Base-by-base conservation (phyloP, 2,888 invertebrate species). In the Eilema depressum region DNA sequence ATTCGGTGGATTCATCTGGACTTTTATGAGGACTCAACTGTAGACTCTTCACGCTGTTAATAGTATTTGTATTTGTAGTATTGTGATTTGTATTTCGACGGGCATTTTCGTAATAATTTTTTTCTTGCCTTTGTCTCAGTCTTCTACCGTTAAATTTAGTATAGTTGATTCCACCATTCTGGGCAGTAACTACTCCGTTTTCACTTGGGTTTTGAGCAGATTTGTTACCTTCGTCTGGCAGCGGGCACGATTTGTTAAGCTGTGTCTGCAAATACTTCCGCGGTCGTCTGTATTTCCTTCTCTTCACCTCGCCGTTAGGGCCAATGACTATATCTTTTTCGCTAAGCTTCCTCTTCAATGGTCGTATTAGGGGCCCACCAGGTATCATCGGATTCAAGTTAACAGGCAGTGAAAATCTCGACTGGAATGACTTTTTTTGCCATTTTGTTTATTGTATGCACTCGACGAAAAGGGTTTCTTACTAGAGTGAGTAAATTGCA, bases 271-370 rank as follows among this genome's bases (percentile, higher is more conserved):
- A 82, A 89, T 93, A 92, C 86, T 95, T 93, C 77, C 94, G 88
- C 75, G 95, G 92, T 83, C 96, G 95, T 80, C 96, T 95, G 82
- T 96, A 96, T 86, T 97, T 96, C 78, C 97, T 96, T 85, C 97
- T 95, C 81, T 97, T 97, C 57, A 98, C 97, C 88, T 98, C 98
- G 65, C 98, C 98, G 90, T 98, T 98, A 73, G 98, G 97, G 74
- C 98, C 97, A 86, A 98, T 97, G 75, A 97, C 96, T 82, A 98
- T 97, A 92, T 98, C 98, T 90, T 98, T 98, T 91, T 98, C 98
- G 88, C 98, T 97, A 85, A 98, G 95, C 91, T 98, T 97, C 85
- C 98, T 96, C 91, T 98, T 98, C 74, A 97, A 93, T 3, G 98
- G 97, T 82, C 97, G 96, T 81, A 89, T 89, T 80, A 91, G 86